These are phyloP conservation scores for Camponotus fellah DNA, from an alignment of 2,888 invertebrate genomes.

Conservation along the genomic window DNA sequence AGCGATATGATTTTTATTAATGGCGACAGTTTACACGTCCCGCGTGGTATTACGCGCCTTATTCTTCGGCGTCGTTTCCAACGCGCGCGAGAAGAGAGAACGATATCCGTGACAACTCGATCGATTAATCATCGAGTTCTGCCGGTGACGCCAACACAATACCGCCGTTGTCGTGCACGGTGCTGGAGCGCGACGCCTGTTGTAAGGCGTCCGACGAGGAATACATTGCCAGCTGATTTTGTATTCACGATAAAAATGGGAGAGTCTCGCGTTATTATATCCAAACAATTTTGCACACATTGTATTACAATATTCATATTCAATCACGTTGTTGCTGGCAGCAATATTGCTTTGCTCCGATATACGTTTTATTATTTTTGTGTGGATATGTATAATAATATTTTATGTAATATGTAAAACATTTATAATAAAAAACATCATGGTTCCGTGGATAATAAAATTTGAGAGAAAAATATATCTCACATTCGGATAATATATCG, in stretches of 20 bases:
- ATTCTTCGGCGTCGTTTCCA: constrained; percentile 60
- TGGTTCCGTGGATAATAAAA: neutral
- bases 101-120: constrained; percentile 59
- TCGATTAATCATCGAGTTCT: constrained; percentile 71
- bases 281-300: neutral
- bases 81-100: constrained; percentile 37
- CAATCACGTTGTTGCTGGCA: too few species aligned
- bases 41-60: constrained; percentile 58
- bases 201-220: constrained; percentile 4
- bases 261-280: neutral
- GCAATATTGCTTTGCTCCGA: too few species aligned
- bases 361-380: neutral
- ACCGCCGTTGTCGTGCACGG: constrained; percentile 65
- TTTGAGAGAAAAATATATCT: neutral
- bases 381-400: neutral
- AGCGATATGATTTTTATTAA: constrained; percentile 83
- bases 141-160: constrained; percentile 65
- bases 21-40: constrained; percentile 64
- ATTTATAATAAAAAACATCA: neutral
- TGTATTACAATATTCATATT: neutral
- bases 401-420: neutral
- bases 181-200: constrained; percentile 18
- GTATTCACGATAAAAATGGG: neutral
- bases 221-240: constrained; percentile 1
- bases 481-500: neutral